Evolutionary conservation across 2,888 invertebrate genomes (phyloP), one percentile per base, ranked within the genome.

Genomic region (Acronicta psi): DNA sequence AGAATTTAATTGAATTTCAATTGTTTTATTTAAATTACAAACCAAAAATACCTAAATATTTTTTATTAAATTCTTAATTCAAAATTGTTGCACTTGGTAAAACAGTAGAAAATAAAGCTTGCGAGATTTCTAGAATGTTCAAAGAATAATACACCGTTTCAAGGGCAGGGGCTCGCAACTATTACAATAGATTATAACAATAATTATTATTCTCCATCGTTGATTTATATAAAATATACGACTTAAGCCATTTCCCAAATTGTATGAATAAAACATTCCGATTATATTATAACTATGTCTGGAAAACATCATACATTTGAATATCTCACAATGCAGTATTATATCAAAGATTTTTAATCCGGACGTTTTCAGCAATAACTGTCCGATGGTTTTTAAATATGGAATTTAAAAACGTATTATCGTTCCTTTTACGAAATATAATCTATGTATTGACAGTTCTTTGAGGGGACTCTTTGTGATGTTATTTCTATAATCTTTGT

Each of bases 381-480:
- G 59, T 77, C 68, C 8, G 61, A 61, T 77, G 45, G 14, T 42
- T 55, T 29, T 52, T 38, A 57, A 63, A 61, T 43, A 31, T 55
- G 38, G 61, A 59, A 61, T 74, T 77, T 74, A 64, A 77, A 74
- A 63, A 64, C 50, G 18, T 49, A 66, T 77, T 74, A 64, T 34
- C 37, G 56, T 63, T 45, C 36, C 50, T 52, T 66, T 65, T 61
- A 55, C 38, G 46, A 63, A 61, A 49, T 45, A 58, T 59, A 56
- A 64, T 60, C n/a, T 60, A 60, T 42, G 51, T 53, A 66, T 62
- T 25, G 62, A 69, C 55, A 65, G 38, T 49, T 59, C 14, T 54
- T 59, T 37, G 14, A 54, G 37, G 31, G 18, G 38, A 47, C 20
- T 42, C 36, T 53, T 64, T 71, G 31, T 65, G 14, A 65, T 75